Base-by-base conservation (phyloP, 2,113 vertebrate genomes). In the Salminus brasiliensis region DNA sequence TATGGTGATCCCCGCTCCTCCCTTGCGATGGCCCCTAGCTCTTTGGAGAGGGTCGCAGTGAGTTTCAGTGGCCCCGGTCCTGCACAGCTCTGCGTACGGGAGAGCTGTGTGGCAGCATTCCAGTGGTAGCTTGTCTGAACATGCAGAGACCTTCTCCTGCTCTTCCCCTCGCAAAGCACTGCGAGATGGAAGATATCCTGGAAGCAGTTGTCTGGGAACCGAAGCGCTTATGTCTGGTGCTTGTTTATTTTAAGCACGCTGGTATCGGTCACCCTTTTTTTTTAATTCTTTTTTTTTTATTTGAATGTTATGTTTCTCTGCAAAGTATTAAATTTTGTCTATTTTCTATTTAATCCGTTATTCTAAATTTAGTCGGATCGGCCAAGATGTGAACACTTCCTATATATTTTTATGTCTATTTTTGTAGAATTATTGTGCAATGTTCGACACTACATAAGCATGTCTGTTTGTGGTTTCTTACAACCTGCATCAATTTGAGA, bases 31-130 rank as follows among this genome's bases (percentile, higher is more conserved):
- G 34, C 13, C 41, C 52, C 72, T 72, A 53, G n/a, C n/a, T n/a
- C 67, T 73, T 39, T 63, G 25, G 2, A 66, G 30, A 62, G 7
- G 41, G 43, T 62, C 36, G 12, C 12, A 25, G 30, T 45, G 12
- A 18, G 18, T 73, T 73, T 49, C 10, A 3, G 15, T 43, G 23
- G 32, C 8, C 9, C 45, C 32, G 2, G 59, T 63, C 30, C 34
- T 59, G 15, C 9, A 18, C 16, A 59, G n/a, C 13, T 12, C 8
- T 30, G 5, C 0, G 12, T 71, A 16, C 36, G 18, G 15, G 60
- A 71, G 39, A 60, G 30, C 49, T 43, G 45, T 74, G 74, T 73
- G 68, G 73, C 77, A 72, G 68, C 66, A 79, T 83, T 83, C 81
- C 67, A 76, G 75, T 8, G 21, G 30, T 60, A 43, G 52, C 82